Evolutionary conservation across 35 echinoderm and acorn worm genomes (phyloP), one percentile per base, ranked within the genome.

Genomic region (Patiria miniata): DNA sequence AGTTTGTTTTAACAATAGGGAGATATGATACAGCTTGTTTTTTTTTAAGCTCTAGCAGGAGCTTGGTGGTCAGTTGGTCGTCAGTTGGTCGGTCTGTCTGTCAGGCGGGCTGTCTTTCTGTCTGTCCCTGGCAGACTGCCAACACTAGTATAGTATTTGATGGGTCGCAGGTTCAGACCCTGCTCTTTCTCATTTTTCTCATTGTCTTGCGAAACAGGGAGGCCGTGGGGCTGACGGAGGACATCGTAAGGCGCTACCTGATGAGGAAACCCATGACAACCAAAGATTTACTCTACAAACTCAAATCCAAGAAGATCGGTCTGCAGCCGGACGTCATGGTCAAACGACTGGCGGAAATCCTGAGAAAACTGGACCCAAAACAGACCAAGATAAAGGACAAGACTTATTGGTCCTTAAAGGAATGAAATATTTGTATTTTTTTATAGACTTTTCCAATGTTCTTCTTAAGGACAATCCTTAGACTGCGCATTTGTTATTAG

Each of bases 201-300:
- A 0, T 77, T 86, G 15, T 36, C 84, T 77, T 61, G 28, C 4
- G 26, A 56, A 47, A 42, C 76, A 95, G 93, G 77, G 93, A 95
- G 57, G 34, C n/a, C 26, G 77, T 89, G 19, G 89, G 93, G 18
- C 79, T 99, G 36, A 99, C 96, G 17, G 96, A 99, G 78, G 96
- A 99, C n/a, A 83, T 95, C 26, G 93, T 99, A 16, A 86, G 91
- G 37, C 50, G 96, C 14, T 99, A 99, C 73, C 52, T 99, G 39
- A 92, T 94, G 89, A 85, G 93, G 26, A 99, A 94, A 77, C 96
- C 96, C 0, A 99, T 99, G 96, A 94, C 93, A 37, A 99, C 96
- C 47, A 99, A 99, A 32, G 96, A 99, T 61, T 59, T 99, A 29
- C 84, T 99, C 5, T 84, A 95, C 78, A 99, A 99, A 79, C 90